phyloP scores from a whole-genome alignment of 35 echinoderm and acorn worm species.

The Acanthaster planci region DNA sequence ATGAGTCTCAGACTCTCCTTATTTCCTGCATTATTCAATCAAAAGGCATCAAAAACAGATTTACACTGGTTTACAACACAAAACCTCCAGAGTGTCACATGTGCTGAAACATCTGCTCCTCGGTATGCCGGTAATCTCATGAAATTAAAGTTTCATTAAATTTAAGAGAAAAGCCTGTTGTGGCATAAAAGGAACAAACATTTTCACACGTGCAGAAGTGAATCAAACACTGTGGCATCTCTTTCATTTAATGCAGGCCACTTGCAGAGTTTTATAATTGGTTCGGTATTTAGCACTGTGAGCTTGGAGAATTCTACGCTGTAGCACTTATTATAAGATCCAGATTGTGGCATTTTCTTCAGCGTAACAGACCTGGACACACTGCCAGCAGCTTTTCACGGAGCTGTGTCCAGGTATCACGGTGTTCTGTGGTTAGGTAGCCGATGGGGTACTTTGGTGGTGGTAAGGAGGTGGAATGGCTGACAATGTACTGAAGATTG shows the following conservation, averaged over 20 bases:
- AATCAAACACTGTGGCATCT: too few species aligned
- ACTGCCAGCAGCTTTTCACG: constrained; percentile 53
- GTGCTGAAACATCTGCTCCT: not conserved
- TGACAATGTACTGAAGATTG: constrained; percentile 75
- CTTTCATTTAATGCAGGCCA: too few species aligned
- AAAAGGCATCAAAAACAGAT: not conserved
- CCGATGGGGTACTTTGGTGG: constrained; percentile 65
- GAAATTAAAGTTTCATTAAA: not conserved
- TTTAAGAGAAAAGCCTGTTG: not conserved
- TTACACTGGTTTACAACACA: not conserved
- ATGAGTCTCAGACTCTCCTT: constrained; percentile 56
- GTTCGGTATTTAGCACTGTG: too few species aligned
- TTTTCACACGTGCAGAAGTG: not conserved
- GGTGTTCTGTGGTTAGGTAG: constrained; percentile 72
- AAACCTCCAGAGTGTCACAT: not conserved
- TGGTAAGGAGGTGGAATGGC: constrained; percentile 51
- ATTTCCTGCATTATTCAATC: constrained; percentile 39
- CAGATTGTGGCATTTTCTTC: not conserved
- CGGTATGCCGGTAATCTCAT: not conserved
- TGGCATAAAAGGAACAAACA: not conserved
- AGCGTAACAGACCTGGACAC: not conserved
- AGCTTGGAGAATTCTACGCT: too few species aligned
- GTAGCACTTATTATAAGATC: too few species aligned
- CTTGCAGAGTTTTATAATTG: too few species aligned
- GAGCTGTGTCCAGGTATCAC: constrained; percentile 77